Base-by-base conservation (phyloP, 2,888 invertebrate genomes). In the Melangyna quadrimaculata region DNA sequence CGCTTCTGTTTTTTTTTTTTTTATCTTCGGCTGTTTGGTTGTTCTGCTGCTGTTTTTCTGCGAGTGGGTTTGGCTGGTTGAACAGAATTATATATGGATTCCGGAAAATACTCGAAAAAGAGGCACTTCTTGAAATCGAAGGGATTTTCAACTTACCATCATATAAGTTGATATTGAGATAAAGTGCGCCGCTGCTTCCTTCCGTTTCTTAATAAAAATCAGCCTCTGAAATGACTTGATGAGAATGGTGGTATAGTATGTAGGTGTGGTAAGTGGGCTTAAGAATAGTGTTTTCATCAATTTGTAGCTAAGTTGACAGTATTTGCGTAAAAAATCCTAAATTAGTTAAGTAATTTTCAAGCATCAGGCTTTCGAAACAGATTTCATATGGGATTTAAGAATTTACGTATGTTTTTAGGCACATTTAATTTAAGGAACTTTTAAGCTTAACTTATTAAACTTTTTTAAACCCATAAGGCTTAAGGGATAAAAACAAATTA, bases 1-100 rank as follows among this genome's bases (percentile, higher is more conserved):
- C 72, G 32, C 61, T 63, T 35, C 14, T 22, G 40, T 35, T 61
- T 55, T 40, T 22, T 53, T 7, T 37, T 37, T 51, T 12, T 53
- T 27, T n/a, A n/a, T n/a, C n/a, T 35, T 27, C n/a, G 22, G 0
- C n/a, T 40, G 19, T 19, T 45, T 7, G 22, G 29, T 1, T 17
- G 14, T 27, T 59, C 0, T 22, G 19, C 0, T 22, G 19, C 0
- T 37, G 12, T 14, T 43, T 45, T 43, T 17, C 1, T 27, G n/a
- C n/a, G 17, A n/a, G 37, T 59, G 77, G 57, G 65, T 29, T 29
- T 71, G 35, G 45, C 45, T 53, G 22, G 37, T 17, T 71, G 67
- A 78, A 61, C 69, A 51, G 71, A 79, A 79, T 83, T 71, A 84
- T 80, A 67, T 79, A 79, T 67, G 75, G 43, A 59, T 51, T 81